Evolutionary conservation across 2,113 vertebrate genomes (phyloP), one percentile per base, ranked within the genome.

Genomic region (Anthoscopus minutus): DNA sequence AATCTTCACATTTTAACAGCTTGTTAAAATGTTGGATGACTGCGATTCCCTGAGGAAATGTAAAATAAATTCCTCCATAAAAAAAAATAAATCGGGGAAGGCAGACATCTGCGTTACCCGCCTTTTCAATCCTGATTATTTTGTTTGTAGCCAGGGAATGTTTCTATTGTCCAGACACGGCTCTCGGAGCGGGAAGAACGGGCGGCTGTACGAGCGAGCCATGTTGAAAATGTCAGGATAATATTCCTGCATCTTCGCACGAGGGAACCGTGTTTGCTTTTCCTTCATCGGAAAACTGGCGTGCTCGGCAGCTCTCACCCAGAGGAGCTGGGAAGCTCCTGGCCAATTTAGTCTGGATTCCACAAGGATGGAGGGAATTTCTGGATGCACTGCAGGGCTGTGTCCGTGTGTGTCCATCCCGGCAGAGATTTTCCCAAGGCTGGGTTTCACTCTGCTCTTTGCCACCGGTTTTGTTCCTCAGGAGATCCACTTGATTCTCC

Each of bases 191-290:
- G 1, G 87, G 67, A 66, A 35, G 87, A 78, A 51, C 0, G 13
- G 74, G 78, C 51, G 58, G 84, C 69, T 51, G 45, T 84, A 62
- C 62, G 89, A 96, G 66, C 40, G 85, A 95, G 93, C 61, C 61
- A 18, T 64, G 47, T 61, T 94, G 84, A 61, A 96, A 96, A 96
- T 95, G 91, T 95, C 95, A 96, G 94, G 47, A 73, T 96, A 92
- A 96, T 92, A 93, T 95, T 95, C 92, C 95, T 44, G 30, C 62
- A 76, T 62, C 86, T 94, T 66, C 7, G 3, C 73, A 38, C 13
- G 2, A 79, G 88, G 84, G 89, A 88, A 88, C 84, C 45, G 40
- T 94, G 81, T 96, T 96, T 95, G 90, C 90, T 96, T 94, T 96
- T 82, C 57, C 88, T 94, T 94, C 70, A 81, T 86, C 27, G 1